These are phyloP conservation scores for Philypnodon macrostomus DNA, from an alignment of 2,797 vertebrate species.

Conservation along the genomic window DNA sequence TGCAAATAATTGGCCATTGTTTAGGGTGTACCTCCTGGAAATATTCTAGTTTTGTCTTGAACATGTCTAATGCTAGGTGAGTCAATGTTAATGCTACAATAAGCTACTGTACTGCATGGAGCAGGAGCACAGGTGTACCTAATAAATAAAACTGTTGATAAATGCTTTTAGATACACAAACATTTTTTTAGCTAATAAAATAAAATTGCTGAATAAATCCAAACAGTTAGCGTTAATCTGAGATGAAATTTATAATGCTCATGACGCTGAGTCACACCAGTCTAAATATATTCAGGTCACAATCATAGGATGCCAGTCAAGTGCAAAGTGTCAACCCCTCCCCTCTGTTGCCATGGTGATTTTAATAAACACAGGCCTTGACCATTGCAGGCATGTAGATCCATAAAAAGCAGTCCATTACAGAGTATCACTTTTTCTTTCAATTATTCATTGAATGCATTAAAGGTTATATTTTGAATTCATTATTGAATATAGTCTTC, in stretches of 20 bases:
- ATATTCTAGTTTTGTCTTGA: too few relatives aligned
- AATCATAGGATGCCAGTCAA: neutral
- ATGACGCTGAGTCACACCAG: constrained; percentile 1
- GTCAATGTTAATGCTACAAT: too few relatives aligned
- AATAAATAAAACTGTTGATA: constrained; percentile 1
- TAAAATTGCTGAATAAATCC: constrained; percentile 23
- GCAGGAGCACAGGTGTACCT: too few relatives aligned
- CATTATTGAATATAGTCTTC: constrained; percentile 54
- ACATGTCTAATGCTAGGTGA: too few relatives aligned
- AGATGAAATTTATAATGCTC: constrained; percentile 6
- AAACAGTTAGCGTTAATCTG: constrained; percentile 13
- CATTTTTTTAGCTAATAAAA: constrained; percentile 8
- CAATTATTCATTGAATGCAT: constrained; percentile 66
- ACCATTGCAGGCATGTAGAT: constrained; percentile 38
- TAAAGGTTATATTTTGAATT: constrained; percentile 61
- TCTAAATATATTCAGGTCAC: constrained; percentile 13
- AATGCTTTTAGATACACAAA: neutral
- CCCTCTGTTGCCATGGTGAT: constrained; percentile 42
- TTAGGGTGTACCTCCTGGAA: too few relatives aligned
- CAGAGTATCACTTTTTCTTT: constrained; percentile 59
- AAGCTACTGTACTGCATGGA: too few relatives aligned
- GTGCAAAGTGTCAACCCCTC: constrained; percentile 8
- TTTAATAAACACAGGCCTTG: constrained; percentile 52
- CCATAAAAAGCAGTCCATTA: constrained; percentile 50
- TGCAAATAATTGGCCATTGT: too few relatives aligned